phyloP scores from a whole-genome alignment of 2,113 vertebrate species.

The Pteronura brasiliensis region DNA sequence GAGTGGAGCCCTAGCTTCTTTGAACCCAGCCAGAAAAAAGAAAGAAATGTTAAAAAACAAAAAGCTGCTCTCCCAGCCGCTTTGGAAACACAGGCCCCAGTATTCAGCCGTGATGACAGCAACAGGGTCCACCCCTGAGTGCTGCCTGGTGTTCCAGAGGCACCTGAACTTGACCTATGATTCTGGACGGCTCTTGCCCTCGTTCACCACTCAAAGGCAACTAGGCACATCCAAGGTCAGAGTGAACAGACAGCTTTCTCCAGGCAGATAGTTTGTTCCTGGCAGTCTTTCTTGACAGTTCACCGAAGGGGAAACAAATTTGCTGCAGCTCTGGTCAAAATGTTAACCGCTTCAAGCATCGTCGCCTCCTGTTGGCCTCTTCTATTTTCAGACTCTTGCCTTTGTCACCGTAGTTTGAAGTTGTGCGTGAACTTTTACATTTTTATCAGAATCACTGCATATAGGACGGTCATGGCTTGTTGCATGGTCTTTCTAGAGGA shows the following conservation, averaged over 20 bases:
- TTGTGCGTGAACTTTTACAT: constrained; percentile 52
- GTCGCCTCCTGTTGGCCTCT: constrained; percentile 42
- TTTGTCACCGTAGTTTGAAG: constrained; percentile 58
- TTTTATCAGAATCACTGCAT: constrained; percentile 67
- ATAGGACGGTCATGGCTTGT: not conserved
- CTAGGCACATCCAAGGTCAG: constrained; percentile 21
- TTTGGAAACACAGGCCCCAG: not conserved
- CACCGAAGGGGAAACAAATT: constrained; percentile 72
- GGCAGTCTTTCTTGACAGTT: constrained; percentile 41
- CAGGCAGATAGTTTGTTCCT: constrained; percentile 21
- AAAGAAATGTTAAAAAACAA: not conserved
- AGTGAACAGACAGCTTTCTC: not conserved
- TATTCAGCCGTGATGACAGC: not conserved
- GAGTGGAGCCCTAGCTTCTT: not conserved
- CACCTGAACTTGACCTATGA: not conserved
- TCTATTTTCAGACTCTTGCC: constrained; percentile 60
- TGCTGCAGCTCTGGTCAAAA: constrained; percentile 79
- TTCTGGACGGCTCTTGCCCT: not conserved
- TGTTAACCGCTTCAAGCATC: constrained; percentile 61
- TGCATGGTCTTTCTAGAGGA: constrained; percentile 59
- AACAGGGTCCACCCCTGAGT: not conserved
- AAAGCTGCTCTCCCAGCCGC: not conserved
- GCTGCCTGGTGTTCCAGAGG: not conserved
- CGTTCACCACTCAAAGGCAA: not conserved
- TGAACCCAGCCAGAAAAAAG: not conserved